Conservation (phyloP, 2,113 vertebrate species). For the Seriola rivoliana region DNA sequence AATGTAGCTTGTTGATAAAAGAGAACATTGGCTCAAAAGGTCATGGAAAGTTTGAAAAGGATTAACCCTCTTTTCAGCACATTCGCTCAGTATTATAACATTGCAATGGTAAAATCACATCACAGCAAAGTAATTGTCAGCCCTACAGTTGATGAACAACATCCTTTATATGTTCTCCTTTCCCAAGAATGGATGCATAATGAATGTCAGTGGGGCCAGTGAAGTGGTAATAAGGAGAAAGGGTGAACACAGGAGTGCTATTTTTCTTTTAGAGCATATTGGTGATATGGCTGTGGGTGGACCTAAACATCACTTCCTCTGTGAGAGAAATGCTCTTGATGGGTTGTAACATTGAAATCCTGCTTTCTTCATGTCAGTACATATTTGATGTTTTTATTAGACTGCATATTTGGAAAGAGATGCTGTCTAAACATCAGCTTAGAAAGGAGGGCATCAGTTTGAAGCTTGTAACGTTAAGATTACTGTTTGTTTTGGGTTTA, state of each 20-base stretch:
- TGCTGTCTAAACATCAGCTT: neutral
- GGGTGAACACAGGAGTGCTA: conserved; percentile 18
- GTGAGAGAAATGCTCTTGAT: neutral
- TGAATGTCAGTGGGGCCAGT: conserved; percentile 27
- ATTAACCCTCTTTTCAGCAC: neutral
- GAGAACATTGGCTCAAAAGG: neutral
- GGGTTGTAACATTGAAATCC: neutral
- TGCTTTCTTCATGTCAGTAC: neutral
- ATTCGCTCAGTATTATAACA: neutral
- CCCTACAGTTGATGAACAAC: neutral
- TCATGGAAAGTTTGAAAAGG: neutral
- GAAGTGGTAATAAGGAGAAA: conserved; percentile 9
- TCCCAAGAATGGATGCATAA: conserved; percentile 8
- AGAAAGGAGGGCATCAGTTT: too few relatives aligned
- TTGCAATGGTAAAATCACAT: neutral
- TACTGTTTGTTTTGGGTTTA: neutral
- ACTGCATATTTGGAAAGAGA: neutral
- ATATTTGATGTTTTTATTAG: neutral
- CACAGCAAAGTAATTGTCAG: neutral
- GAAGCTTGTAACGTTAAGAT: neutral
- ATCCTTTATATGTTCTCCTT: conserved; percentile 5
- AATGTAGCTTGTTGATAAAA: neutral
- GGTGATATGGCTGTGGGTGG: conserved; percentile 4
- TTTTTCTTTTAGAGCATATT: neutral
- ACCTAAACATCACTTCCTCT: neutral